Evolutionary conservation across 2,888 invertebrate species (phyloP).

Genomic region (Idaea biselata): DNA sequence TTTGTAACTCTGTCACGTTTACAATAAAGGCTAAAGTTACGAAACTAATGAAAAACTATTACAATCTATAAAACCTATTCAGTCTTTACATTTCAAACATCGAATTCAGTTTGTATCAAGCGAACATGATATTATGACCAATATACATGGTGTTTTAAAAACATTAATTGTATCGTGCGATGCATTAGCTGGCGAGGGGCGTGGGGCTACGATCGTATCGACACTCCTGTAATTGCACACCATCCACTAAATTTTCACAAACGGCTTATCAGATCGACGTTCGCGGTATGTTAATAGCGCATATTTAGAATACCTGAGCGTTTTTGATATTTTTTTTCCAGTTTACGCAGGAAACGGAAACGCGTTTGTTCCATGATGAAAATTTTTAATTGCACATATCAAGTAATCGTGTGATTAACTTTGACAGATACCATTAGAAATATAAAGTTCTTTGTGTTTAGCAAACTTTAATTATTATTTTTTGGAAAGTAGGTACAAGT

Average conservation of each 20-base stretch:
- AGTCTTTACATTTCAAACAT: constrained; percentile 23
- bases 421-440: background rate
- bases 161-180: constrained; percentile 30
- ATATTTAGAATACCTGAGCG: constrained; percentile 59
- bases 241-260: constrained; percentile 74
- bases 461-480: too few relatives aligned
- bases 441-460: background rate
- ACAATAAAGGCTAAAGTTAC: background rate
- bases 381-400: background rate
- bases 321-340: background rate
- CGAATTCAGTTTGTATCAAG: constrained; percentile 22
- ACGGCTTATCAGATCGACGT: constrained; percentile 65
- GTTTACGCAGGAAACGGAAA: background rate
- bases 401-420: background rate
- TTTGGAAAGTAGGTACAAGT: too few relatives aligned
- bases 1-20: background rate
- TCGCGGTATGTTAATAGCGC: constrained; percentile 69
- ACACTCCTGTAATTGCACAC: constrained; percentile 59
- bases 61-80: constrained; percentile 15
- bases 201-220: constrained; percentile 64
- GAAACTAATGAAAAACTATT: constrained; percentile 5
- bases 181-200: constrained; percentile 53
- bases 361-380: background rate
- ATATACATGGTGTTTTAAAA: constrained; percentile 37
- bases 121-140: constrained; percentile 20